Evolutionary conservation across 1,140 invertebrate species (phyloP).

Genomic region (Gryon sp.): DNA sequence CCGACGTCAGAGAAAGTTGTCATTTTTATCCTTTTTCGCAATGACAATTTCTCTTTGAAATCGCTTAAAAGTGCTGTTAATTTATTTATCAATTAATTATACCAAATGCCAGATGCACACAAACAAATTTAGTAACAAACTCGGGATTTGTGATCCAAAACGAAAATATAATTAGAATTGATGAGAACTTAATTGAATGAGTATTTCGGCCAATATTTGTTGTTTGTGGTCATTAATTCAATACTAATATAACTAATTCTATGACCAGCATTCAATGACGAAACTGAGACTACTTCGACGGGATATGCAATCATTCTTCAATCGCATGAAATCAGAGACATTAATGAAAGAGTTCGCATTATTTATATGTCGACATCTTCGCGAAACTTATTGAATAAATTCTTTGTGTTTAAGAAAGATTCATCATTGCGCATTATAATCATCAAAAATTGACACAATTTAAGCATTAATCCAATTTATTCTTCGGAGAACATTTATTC

Average conservation of each 20-base stretch:
- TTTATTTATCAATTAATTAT: conserved; percentile 16
- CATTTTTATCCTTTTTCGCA: conserved; percentile 1
- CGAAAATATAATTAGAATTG: neutral
- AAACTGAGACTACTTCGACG: conserved; percentile 17
- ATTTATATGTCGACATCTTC: conserved; percentile 44
- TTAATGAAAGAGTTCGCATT: conserved; percentile 43
- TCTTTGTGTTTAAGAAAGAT: too few species aligned
- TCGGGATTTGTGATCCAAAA: neutral
- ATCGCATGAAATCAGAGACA: conserved; percentile 41
- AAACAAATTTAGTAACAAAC: neutral
- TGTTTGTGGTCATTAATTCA: neutral
- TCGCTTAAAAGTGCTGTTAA: neutral
- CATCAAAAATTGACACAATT: too few species aligned
- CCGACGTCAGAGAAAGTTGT: conserved; percentile 17
- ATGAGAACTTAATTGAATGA: neutral
- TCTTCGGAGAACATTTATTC: too few species aligned
- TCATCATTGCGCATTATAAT: too few species aligned
- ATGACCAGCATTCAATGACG: conserved; percentile 21
- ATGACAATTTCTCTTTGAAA: conserved; percentile 10
- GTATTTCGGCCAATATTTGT: neutral
- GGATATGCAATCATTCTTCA: conserved; percentile 18
- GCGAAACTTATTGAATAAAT: too few species aligned
- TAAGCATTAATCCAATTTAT: too few species aligned
- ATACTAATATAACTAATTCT: conserved; percentile 36
- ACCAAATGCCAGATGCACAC: neutral